Evolutionary conservation across 1,140 invertebrate genomes (phyloP), one percentile per base, ranked within the genome.

Genomic region (Brachionus manjavacas): DNA sequence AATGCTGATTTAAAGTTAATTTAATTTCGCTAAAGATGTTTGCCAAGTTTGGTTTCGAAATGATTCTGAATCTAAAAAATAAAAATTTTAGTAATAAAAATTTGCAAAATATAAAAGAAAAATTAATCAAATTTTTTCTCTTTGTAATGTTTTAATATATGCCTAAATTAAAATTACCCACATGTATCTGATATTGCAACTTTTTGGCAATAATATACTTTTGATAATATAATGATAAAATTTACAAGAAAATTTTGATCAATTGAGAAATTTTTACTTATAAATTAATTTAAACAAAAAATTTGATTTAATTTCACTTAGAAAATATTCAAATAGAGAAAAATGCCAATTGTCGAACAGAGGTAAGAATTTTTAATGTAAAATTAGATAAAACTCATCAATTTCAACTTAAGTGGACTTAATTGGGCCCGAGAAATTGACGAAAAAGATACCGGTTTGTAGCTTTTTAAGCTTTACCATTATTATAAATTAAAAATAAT

Each of bases 271-370:
- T 43, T 72, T 74, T 41, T 43, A 14, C 16, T 4, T n/a, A 41
- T 70, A 70, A 70, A 70, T 70, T 70, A 2, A 70, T 14, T 46
- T 28, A 31, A 31, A 11, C 28, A n/a, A 31, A 68, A 28, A 68
- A 12, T 68, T 28, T 28, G 31, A 31, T 72, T 72, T 43, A 20
- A 41, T 41, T 16, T 41, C 2, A 23, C 16, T 41, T 41, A 72
- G 68, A 72, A 16, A 72, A 72, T n/a, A 72, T 12, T 41, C 3
- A 9, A 41, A 16, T 9, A 16, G 3, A 9, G 14, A 41, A 72
- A 41, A 49, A 81, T 81, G 79, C 79, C 79, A 14, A 81, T 81
- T 81, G 79, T 81, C 12, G 79, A 81, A 46, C 79, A 81, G 41
- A 81, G 79, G 79, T 81, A 41, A 55, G 16, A 3, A 35, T 35